A percentile compares a stretch with the other conserved stretches of the same genome.
phyloP scores from a whole-genome alignment of 1,140 invertebrate species.

The Pogonomyrmex barbatus region DNA sequence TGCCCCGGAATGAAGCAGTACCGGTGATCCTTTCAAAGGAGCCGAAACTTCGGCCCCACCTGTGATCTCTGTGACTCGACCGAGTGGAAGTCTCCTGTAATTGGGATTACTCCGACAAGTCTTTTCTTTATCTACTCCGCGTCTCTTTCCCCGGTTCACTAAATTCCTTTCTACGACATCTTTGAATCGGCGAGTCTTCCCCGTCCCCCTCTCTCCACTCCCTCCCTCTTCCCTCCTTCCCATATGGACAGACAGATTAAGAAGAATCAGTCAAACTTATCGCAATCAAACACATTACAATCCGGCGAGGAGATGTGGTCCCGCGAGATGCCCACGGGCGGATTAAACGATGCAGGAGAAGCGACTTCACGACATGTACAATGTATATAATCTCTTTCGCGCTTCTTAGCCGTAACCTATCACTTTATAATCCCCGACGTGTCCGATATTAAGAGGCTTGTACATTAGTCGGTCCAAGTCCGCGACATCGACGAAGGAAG shows the following conservation, averaged over 20 bases:
- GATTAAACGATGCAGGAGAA: background rate
- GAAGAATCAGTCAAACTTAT: conserved; percentile 43
- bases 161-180: conserved; percentile 67
- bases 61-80: conserved; percentile 68
- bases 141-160: conserved; percentile 50
- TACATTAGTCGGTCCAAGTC: background rate
- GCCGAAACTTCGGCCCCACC: conserved; percentile 74
- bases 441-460: conserved; percentile 33
- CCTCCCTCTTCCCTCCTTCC: too few species aligned
- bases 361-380: conserved; percentile 17
- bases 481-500: conserved; percentile 17
- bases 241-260: conserved; percentile 43
- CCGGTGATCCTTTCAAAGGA: conserved; percentile 70
- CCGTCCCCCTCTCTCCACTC: background rate
- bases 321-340: background rate
- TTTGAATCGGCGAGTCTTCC: conserved; percentile 29
- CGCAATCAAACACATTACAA: background rate
- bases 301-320: background rate
- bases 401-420: conserved; percentile 37
- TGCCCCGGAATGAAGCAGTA: conserved; percentile 63
- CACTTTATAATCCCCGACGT: conserved; percentile 47
- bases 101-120: conserved; percentile 71
- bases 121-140: conserved; percentile 54
- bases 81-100: conserved; percentile 67
- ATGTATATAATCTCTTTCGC: conserved; percentile 40